Percentiles rank a stretch among this genome's conserved stretches.
Conservation (phyloP, 2,113 vertebrate species). For the Hypocryptadius cinnamomeus region DNA sequence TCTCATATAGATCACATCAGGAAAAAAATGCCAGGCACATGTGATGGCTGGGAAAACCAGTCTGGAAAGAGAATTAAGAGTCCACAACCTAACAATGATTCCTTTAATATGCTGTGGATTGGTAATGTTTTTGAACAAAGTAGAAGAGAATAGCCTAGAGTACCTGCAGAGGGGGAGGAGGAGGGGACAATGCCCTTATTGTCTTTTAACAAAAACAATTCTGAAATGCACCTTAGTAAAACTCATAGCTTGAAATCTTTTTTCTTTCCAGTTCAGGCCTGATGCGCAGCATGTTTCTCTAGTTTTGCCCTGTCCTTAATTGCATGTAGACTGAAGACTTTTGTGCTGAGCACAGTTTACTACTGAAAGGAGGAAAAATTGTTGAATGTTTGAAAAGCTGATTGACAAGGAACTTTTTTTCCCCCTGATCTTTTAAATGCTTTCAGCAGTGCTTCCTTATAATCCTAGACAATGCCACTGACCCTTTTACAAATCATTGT, state of each 20-base stretch:
- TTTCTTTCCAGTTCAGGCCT: not conserved
- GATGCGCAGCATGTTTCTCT: not conserved
- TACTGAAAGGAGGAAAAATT: not conserved
- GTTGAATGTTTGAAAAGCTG: not conserved
- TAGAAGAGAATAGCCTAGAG: not conserved
- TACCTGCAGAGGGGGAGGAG: constrained; percentile 10
- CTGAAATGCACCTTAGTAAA: constrained; percentile 14
- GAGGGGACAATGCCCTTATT: not conserved
- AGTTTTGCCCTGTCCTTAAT: not conserved
- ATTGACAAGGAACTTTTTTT: not conserved
- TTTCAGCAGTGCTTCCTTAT: constrained; percentile 26
- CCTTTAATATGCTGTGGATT: not conserved
- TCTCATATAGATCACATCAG: not conserved
- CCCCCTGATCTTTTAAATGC: not conserved
- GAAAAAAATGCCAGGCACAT: not conserved
- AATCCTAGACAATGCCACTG: not conserved
- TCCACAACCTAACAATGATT: not conserved
- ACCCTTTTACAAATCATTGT: constrained; percentile 23
- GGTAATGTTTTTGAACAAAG: constrained; percentile 11
- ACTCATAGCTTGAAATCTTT: not conserved
- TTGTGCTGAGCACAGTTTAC: not conserved
- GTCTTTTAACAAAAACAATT: constrained; percentile 34
- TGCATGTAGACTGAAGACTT: not conserved
- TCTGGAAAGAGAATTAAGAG: constrained; percentile 11
- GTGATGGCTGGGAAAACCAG: not conserved